A percentile compares a stretch with the other conserved stretches of the same genome.
These are phyloP conservation scores for Melanotaenia duboulayi DNA, from an alignment of 2,113 vertebrate species.

Conservation along the genomic window DNA sequence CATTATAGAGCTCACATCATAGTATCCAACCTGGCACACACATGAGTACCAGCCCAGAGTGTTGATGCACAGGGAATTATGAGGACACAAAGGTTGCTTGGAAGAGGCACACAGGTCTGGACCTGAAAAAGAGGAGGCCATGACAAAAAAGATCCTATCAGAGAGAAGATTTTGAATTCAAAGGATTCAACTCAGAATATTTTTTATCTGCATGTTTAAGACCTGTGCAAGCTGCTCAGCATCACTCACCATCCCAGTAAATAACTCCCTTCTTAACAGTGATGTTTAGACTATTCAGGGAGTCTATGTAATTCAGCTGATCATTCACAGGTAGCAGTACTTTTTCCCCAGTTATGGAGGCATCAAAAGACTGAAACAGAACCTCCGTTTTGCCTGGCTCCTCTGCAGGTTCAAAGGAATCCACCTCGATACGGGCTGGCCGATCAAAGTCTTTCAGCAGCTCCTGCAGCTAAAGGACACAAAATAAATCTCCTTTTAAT, in stretches of 20 bases:
- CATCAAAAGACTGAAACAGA: conserved; percentile 52
- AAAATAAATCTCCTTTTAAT: background rate
- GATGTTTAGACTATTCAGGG: conserved; percentile 27
- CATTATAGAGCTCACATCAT: conserved; percentile 60
- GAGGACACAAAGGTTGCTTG: conserved; percentile 45
- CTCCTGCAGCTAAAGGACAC: conserved; percentile 58
- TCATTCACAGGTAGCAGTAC: conserved; percentile 29
- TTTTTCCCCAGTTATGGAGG: background rate
- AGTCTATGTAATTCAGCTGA: conserved; percentile 51
- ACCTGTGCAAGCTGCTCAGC: background rate
- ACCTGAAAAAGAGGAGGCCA: conserved; percentile 47
- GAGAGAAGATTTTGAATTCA: background rate
- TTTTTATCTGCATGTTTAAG: background rate
- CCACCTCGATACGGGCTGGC: conserved; percentile 39
- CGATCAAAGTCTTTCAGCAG: conserved; percentile 46
- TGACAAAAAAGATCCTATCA: background rate
- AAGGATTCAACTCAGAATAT: background rate
- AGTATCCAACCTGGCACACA: conserved; percentile 71
- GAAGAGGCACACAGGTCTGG: conserved; percentile 67
- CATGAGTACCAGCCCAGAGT: conserved; percentile 73
- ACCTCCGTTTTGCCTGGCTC: conserved; percentile 35
- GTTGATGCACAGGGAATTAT: conserved; percentile 75
- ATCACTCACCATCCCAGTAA: conserved; percentile 71
- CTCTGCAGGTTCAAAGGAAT: conserved; percentile 28
- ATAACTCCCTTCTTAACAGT: conserved; percentile 48